These are phyloP conservation scores for Gambusia yucatana DNA, from an alignment of 2,797 vertebrate species.

Conservation along the genomic window DNA sequence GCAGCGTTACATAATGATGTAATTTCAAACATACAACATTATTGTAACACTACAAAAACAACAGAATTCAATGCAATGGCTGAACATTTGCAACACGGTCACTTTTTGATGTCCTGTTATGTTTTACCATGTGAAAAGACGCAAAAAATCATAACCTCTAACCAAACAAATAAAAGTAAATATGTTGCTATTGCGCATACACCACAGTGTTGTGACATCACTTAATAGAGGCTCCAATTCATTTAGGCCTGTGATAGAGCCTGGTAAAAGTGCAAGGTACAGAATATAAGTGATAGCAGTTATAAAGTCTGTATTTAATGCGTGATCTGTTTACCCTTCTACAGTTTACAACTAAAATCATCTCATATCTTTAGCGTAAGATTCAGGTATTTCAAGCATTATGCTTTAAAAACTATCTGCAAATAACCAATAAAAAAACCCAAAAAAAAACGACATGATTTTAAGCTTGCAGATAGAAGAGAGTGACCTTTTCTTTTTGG, in stretches of 20 bases:
- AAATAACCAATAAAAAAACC: conserved; percentile 13
- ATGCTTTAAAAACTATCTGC: conserved; percentile 33
- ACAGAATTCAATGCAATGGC: neutral
- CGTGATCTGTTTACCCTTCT: conserved; percentile 15
- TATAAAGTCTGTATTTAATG: neutral
- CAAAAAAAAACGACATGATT: conserved; percentile 23
- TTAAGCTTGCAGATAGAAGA: conserved; percentile 23
- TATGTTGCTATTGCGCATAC: neutral
- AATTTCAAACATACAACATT: neutral
- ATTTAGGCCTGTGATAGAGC: neutral
- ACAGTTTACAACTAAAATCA: conserved; percentile 16
- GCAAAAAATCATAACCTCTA: neutral
- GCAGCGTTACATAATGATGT: neutral
- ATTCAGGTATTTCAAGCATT: conserved; percentile 43
- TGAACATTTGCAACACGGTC: neutral
- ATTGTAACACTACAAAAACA: neutral
- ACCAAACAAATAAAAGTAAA: neutral
- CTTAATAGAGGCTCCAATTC: neutral
- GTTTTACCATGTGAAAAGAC: neutral
- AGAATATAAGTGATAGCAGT: neutral
- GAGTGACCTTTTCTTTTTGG: conserved; percentile 71
- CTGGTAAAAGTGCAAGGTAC: neutral
- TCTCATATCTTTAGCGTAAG: conserved; percentile 3
- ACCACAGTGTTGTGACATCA: neutral
- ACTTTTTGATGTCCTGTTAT: neutral